These are phyloP conservation scores for Serrognathus titanus DNA, from an alignment of 2,888 invertebrate species.

Conservation along the genomic window DNA sequence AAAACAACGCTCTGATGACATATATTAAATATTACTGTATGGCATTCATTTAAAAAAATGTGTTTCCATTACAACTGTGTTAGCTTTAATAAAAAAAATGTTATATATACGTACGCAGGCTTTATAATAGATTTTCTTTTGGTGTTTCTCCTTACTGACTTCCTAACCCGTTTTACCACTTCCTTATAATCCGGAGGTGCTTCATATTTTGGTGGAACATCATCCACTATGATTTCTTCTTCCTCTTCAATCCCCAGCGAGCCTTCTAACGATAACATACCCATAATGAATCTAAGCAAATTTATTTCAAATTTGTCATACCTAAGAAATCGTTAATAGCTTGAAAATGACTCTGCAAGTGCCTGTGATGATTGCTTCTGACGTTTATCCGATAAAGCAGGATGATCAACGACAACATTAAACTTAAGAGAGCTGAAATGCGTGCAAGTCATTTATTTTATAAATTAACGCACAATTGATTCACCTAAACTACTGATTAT, in stretches of 20 bases:
- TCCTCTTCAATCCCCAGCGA: constrained; percentile 44
- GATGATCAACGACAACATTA: constrained; percentile 61
- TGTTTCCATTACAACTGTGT: no score
- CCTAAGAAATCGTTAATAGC: constrained; percentile 67
- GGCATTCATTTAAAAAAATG: no score
- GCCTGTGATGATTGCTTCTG: constrained; percentile 59
- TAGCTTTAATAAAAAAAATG: no score
- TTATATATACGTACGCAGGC: no score
- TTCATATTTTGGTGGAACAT: constrained; percentile 63
- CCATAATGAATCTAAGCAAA: constrained; percentile 15
- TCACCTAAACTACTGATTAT: constrained; percentile 59
- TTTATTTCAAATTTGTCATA: constrained; percentile 33
- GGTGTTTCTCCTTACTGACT: no score
- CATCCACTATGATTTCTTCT: constrained; percentile 55
- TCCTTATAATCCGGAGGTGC: constrained; percentile 71
- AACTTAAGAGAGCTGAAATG: constrained; percentile 53
- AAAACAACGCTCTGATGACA: no score
- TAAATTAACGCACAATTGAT: neutral
- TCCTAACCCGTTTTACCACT: constrained; percentile 45
- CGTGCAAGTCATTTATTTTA: neutral
- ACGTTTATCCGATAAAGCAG: constrained; percentile 62
- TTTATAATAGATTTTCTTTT: no score
- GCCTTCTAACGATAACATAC: constrained; percentile 35
- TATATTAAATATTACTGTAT: no score
- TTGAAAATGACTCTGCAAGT: constrained; percentile 63